Evolutionary conservation across 2,797 vertebrate genomes (phyloP).

Genomic region (Eidolon dupreanum): DNA sequence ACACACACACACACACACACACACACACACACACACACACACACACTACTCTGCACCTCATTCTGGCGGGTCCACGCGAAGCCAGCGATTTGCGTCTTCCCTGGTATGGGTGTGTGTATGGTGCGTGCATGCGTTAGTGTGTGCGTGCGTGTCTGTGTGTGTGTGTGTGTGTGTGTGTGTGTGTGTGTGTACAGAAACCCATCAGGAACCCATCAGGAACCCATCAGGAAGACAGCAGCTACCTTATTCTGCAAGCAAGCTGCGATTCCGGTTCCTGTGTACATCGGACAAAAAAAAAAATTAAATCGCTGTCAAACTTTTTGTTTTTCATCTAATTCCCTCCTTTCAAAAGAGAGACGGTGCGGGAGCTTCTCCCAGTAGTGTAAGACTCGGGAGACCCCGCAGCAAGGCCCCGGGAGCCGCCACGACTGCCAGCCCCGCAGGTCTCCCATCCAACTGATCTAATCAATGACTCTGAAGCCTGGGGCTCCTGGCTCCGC

Average conservation of each 20-base stretch:
- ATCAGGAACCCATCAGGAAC: background rate
- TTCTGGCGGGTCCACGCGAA: background rate
- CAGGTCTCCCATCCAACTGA: conserved; percentile 66
- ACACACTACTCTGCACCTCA: conserved; percentile 1
- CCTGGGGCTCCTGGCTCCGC: conserved; percentile 83
- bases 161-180: background rate
- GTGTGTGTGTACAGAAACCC: background rate
- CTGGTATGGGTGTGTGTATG: background rate
- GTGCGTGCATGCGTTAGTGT: background rate
- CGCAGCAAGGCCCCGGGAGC: background rate
- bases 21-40: background rate
- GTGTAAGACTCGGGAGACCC: background rate
- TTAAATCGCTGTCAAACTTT: conserved; percentile 46
- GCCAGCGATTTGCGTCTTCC: background rate
- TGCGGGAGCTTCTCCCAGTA: background rate
- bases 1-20: background rate
- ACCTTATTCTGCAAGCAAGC: conserved; percentile 19
- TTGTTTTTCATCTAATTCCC: background rate
- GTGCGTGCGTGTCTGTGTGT: background rate
- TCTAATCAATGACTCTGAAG: conserved; percentile 86
- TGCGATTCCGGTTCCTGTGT: background rate
- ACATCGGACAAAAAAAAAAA: background rate
- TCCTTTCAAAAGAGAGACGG: background rate
- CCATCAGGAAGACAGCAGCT: conserved; percentile 44
- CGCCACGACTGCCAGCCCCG: background rate